Evolutionary conservation across 2,888 invertebrate genomes (phyloP).

Genomic region (Subacronicta megacephala): DNA sequence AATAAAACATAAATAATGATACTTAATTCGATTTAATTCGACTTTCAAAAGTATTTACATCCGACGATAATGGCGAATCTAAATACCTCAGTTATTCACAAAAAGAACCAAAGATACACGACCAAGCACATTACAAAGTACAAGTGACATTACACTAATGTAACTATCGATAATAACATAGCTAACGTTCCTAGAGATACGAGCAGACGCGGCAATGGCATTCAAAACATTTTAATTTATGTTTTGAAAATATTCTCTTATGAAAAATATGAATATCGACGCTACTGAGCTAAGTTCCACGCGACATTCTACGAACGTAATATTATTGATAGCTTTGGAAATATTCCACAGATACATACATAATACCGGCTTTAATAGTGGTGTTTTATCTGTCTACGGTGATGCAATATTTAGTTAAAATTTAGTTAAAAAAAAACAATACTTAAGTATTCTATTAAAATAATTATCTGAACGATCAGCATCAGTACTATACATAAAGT

Average conservation of each 20-base stretch:
- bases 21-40: too few relatives aligned
- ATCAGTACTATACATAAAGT: slow-evolving; percentile 22
- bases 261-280: slow-evolving; percentile 21
- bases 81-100: neutral
- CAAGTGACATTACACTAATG: slow-evolving; percentile 22
- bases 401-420: too few relatives aligned
- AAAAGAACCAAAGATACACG: slow-evolving; percentile 19
- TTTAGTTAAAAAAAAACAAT: neutral
- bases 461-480: slow-evolving; percentile 10
- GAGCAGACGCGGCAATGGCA: slow-evolving; percentile 16
- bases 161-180: slow-evolving; percentile 2
- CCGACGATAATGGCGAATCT: too few relatives aligned
- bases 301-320: slow-evolving; percentile 16
- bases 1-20: too few relatives aligned
- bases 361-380: slow-evolving; percentile 2
- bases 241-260: slow-evolving; percentile 31
- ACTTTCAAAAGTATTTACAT: too few relatives aligned
- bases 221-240: slow-evolving; percentile 36
- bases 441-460: too few relatives aligned
- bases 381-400: too few relatives aligned
- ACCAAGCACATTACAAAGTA: slow-evolving; percentile 29
- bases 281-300: slow-evolving; percentile 32
- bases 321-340: slow-evolving; percentile 20
- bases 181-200: slow-evolving; percentile 2
- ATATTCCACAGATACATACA: slow-evolving; percentile 11